Evolutionary conservation across 2,797 vertebrate species (phyloP).

Genomic region (Hippoglossus hippoglossus): DNA sequence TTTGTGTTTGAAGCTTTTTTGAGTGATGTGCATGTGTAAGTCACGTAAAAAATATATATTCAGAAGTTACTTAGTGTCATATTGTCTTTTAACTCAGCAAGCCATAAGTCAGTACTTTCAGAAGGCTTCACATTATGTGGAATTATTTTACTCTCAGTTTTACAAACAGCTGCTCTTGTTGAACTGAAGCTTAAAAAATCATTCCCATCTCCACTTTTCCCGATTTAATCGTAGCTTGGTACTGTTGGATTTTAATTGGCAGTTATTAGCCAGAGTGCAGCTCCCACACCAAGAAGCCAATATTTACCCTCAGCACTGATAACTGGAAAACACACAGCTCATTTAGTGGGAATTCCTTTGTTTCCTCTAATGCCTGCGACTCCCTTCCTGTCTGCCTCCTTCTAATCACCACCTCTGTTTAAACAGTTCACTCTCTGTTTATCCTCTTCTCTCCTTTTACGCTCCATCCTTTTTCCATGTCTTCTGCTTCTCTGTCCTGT

Average conservation of each 20-base stretch:
- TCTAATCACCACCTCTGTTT: conserved; percentile 39
- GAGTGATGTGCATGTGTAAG: conserved; percentile 16
- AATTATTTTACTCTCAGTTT: neutral
- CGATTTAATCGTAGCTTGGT: conserved; percentile 17
- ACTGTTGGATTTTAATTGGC: conserved; percentile 34
- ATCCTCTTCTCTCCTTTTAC: conserved; percentile 7
- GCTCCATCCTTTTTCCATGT: neutral
- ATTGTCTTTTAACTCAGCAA: conserved; percentile 14
- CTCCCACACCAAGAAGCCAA: conserved; percentile 26
- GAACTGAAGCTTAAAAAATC: conserved; percentile 2
- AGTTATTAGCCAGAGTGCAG: conserved; percentile 47
- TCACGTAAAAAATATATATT: neutral
- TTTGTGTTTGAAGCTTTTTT: conserved; percentile 14
- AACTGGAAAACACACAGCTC: conserved; percentile 48
- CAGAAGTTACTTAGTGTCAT: neutral
- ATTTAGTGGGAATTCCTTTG: conserved; percentile 48
- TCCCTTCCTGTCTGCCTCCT: conserved; percentile 39
- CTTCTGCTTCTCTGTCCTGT: neutral
- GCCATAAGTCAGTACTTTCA: conserved; percentile 18
- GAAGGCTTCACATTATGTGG: neutral
- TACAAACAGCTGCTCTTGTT: neutral
- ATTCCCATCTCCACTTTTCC: neutral
- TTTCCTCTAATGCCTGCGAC: conserved; percentile 36
- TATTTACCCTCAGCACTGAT: conserved; percentile 49
- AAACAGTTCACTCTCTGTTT: conserved; percentile 11